Base-by-base conservation (phyloP, 2,888 invertebrate genomes). In the Caenorhabditis sinica region DNA sequence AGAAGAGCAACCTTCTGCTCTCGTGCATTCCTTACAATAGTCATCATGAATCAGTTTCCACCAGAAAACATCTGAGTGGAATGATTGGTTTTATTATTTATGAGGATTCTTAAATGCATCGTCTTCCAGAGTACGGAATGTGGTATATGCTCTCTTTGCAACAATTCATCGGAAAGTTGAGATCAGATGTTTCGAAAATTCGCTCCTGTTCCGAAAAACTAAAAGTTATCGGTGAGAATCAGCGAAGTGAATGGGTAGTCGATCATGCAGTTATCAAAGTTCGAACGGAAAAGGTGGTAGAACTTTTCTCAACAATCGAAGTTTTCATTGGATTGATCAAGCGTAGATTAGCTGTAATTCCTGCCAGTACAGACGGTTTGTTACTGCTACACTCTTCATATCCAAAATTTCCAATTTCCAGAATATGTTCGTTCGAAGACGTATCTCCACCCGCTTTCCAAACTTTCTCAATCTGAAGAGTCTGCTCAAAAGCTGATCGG, bases 121-220 rank as follows among this genome's bases (percentile, higher is more conserved):
- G 20, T 43, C 68, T 82, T 82, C 40, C 82, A 82, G 89, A 89
- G 45, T 89, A 85, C 63, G 89, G 89, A 56, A 84, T 88, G 82
- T 49, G 63, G 0, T 87, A 83, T 74, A 80, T 85, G 66, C 15
- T 88, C 11, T 79, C 83, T n/a, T 45, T 82, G 11, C 85, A 85
- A 61, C 17, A 73, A 45, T 60, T 36, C 6, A 65, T 85, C 11
- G 60, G 33, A 3, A 49, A 33, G 23, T 69, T 73, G 73, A 85
- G 63, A 25, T 49, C 49, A 11, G 33, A 68, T 23, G 43, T 63
- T 1, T n/a, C 23, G 1, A 25, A 58, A 17, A 53, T 82, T 15
- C 56, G 53, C 2, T 28, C 25, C 2, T 43, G 36, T 53, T 68
- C 73, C 17, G 56, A 25, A 28, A 33, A 56, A 13, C 53, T 85